Percentiles rank a stretch among this genome's conserved stretches.
Conservation (phyloP, 2,113 vertebrate genomes). For the Centrocercus urophasianus region DNA sequence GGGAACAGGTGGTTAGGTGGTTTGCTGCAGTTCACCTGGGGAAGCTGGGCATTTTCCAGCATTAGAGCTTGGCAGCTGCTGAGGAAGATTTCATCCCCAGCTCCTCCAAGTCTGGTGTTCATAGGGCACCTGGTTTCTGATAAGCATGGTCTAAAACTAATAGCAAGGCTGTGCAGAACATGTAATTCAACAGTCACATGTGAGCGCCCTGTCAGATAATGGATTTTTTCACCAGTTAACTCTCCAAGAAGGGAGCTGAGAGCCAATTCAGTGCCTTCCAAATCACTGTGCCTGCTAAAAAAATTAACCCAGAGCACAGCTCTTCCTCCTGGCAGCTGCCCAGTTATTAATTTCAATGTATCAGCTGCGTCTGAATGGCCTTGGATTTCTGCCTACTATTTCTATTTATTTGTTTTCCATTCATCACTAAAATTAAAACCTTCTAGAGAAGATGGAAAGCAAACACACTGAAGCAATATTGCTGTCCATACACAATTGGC, state of each 20-base stretch:
- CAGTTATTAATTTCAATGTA: slow-evolving; percentile 51
- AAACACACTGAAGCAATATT: slow-evolving; percentile 12
- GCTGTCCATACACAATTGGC: background rate
- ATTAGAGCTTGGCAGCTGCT: background rate
- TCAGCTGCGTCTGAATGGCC: slow-evolving; percentile 34
- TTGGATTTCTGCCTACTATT: slow-evolving; percentile 37
- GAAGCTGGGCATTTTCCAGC: background rate
- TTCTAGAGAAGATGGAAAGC: slow-evolving; percentile 20
- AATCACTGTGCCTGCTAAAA: slow-evolving; percentile 23
- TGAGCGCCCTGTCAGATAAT: background rate
- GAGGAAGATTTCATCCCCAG: background rate
- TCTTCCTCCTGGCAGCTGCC: slow-evolving; percentile 23
- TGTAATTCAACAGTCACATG: background rate
- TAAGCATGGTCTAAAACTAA: background rate
- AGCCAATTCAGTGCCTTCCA: slow-evolving; percentile 21
- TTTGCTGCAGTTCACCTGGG: background rate
- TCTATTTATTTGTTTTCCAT: slow-evolving; percentile 63
- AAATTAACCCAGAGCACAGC: background rate
- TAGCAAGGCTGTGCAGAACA: background rate
- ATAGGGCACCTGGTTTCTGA: background rate
- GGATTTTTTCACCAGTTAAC: slow-evolving; percentile 1
- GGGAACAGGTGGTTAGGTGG: background rate
- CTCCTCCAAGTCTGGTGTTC: background rate
- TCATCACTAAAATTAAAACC: slow-evolving; percentile 41
- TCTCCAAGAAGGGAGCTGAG: background rate